Base-by-base conservation (phyloP, 2,888 invertebrate species). In the Pterostichus niger region DNA sequence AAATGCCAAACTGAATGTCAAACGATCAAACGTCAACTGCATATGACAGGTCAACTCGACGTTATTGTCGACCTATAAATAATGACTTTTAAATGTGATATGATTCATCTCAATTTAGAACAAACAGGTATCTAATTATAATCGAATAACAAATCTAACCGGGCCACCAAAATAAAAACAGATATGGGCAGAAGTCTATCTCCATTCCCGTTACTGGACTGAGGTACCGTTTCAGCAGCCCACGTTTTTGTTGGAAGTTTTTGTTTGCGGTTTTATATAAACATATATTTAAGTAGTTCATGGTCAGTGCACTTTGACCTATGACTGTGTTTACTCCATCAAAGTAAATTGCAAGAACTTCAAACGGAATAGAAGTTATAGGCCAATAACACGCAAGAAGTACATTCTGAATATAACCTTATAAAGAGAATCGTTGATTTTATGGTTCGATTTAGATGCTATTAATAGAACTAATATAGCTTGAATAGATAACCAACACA, bases 221-320 rank as follows among this genome's bases (percentile, higher is more conserved):
- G 24, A n/a, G 31, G 59, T 59, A 59, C 59, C 59, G 59, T 59
- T 59, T 59, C 31, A 10, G 0, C 7, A 24, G 31, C 31, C 59
- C 59, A 59, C 33, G 59, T 59, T 59, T 59, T 59, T 59, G 59
- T 59, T 59, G 31, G 31, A 24, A 11, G 31, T 59, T 59, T 59
- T 59, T 59, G 59, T 59, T 59, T 10, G 59, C 59, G 31, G 33
- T 59, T 59, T 59, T 24, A 24, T 15, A 59, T 31, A 59, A 59
- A 59, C 31, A 59, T 59, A 31, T 59, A 59, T 59, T 59, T 59
- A 59, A 59, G 59, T 59, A 59, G 59, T 59, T 59, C 59, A 59
- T 59, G 59, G 59, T 59, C 59, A 59, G 59, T 59, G 59, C 59
- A 59, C 31, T 59, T n/a, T 31, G 59, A 59, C 17, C 59, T 33